Conservation (phyloP, 1,140 invertebrate genomes). For the Triops longicaudatus region DNA sequence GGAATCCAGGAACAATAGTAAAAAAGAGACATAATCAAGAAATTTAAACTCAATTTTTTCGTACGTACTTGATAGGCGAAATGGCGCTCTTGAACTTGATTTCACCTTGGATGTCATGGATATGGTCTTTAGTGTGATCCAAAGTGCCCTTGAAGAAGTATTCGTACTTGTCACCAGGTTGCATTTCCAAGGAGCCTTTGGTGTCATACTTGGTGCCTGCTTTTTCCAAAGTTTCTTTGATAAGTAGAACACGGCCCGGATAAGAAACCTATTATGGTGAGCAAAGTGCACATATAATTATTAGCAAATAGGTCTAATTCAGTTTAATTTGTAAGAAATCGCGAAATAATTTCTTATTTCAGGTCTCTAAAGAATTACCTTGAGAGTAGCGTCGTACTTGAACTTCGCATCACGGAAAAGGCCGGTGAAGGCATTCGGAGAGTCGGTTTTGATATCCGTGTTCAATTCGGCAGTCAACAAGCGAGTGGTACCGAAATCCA, state of each 20-base stretch:
- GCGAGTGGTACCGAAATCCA: conserved; percentile 1
- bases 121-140: conserved; percentile 40
- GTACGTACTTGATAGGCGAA: conserved; percentile 24
- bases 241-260: conserved; percentile 19
- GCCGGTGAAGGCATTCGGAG: conserved; percentile 1
- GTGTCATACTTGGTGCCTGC: conserved; percentile 22
- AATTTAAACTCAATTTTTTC: too few relatives aligned
- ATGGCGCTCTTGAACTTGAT: conserved; percentile 8
- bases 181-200: conserved; percentile 43
- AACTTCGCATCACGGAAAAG: conserved; percentile 23
- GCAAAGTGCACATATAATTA: not conserved
- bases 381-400: conserved; percentile 26
- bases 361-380: conserved; percentile 12
- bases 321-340: not conserved
- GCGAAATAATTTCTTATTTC: not conserved
- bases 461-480: conserved; percentile 7
- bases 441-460: conserved; percentile 17
- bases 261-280: conserved; percentile 17
- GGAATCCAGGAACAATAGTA: too few relatives aligned
- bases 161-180: conserved; percentile 53
- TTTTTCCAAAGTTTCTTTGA: conserved; percentile 22
- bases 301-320: not conserved
- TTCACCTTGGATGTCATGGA: not conserved
- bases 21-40: too few relatives aligned
- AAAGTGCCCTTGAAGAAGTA: conserved; percentile 48